Conservation (phyloP, 1,140 invertebrate genomes). For the Eumeta japonica region DNA sequence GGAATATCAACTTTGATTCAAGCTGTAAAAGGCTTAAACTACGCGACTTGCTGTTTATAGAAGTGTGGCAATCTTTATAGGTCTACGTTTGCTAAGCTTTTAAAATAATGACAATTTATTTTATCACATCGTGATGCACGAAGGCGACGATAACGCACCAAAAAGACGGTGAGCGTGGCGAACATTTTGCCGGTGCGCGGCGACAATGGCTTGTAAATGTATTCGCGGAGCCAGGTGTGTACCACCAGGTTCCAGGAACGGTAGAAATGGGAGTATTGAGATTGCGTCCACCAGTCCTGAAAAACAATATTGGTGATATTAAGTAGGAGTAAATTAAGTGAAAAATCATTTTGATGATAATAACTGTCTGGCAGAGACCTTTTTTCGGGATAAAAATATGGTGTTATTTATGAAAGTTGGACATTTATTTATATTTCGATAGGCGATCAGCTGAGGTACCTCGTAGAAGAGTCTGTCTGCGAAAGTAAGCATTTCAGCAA, state of each 20-base stretch:
- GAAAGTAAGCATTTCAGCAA: conserved; percentile 83
- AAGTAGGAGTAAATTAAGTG: too few species aligned
- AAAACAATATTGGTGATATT: conserved; percentile 16
- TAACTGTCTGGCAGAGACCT: not conserved
- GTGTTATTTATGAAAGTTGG: not conserved
- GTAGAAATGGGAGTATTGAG: conserved; percentile 79
- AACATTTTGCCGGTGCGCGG: conserved; percentile 59
- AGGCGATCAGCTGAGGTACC: conserved; percentile 45
- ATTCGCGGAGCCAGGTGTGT: conserved; percentile 91
- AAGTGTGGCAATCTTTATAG: too few species aligned
- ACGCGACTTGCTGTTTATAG: too few species aligned
- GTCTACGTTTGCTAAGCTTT: too few species aligned
- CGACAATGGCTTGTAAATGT: conserved; percentile 86
- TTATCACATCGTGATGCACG: too few species aligned
- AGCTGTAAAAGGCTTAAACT: too few species aligned
- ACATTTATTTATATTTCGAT: not conserved
- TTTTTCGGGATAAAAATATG: not conserved
- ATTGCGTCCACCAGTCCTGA: conserved; percentile 94
- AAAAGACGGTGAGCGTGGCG: conserved; percentile 61
- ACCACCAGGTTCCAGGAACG: conserved; percentile 93
- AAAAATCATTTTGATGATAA: not conserved
- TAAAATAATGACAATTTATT: too few species aligned
- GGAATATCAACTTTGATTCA: too few species aligned
- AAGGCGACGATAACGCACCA: conserved; percentile 35
- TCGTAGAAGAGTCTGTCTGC: conserved; percentile 83